Conservation (phyloP, 2,113 vertebrate genomes). For the Morone saxatilis region DNA sequence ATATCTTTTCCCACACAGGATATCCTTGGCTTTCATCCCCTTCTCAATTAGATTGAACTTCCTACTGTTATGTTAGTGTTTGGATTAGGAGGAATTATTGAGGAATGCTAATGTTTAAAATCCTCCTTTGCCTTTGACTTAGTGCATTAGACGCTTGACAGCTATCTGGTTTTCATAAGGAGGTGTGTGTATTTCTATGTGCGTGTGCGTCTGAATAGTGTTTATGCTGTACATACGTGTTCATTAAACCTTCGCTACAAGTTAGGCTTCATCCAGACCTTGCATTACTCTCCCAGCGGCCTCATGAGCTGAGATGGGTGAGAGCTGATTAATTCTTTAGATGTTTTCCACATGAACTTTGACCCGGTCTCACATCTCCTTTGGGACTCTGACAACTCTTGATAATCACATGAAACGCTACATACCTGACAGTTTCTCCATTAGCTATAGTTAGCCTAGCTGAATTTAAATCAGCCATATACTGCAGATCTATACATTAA, state of each 20-base stretch:
- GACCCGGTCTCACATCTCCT: slow-evolving; percentile 5
- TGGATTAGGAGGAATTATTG: slow-evolving; percentile 78
- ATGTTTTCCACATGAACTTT: slow-evolving; percentile 13
- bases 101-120: slow-evolving; percentile 71
- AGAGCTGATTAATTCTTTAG: slow-evolving; percentile 7
- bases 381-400: slow-evolving; percentile 1
- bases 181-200: slow-evolving; percentile 31
- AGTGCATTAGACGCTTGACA: slow-evolving; percentile 61
- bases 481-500: not conserved
- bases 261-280: slow-evolving; percentile 2
- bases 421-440: slow-evolving; percentile 1
- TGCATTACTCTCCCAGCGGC: slow-evolving; percentile 3
- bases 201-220: not conserved
- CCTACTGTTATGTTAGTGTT: slow-evolving; percentile 73
- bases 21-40: slow-evolving; percentile 77
- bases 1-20: slow-evolving; percentile 74
- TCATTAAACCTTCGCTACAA: not conserved
- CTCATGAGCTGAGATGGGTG: not conserved
- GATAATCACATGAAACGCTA: slow-evolving; percentile 10
- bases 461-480: slow-evolving; percentile 32
- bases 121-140: slow-evolving; percentile 75
- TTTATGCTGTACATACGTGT: not conserved
- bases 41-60: slow-evolving; percentile 76
- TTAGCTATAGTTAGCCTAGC: slow-evolving; percentile 11
- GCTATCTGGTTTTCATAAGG: slow-evolving; percentile 40